Evolutionary conservation across 2,797 vertebrate genomes (phyloP), one percentile per base, ranked within the genome.

Genomic region (Parauchenoglanis ngamensis): DNA sequence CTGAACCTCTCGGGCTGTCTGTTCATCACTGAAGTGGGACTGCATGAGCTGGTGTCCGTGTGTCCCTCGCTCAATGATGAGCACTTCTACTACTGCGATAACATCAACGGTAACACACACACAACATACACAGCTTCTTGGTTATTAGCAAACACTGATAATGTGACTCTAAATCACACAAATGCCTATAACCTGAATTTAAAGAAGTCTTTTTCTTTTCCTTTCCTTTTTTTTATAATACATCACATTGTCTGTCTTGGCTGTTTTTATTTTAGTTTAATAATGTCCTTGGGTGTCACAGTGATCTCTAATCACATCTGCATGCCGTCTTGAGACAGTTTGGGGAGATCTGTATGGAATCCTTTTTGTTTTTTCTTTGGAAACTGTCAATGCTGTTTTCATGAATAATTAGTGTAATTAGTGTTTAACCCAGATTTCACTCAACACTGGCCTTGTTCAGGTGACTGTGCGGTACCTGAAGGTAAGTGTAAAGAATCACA

Each of bases 31-130:
- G 98, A 97, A 89, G 96, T 96, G 85, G 98, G 98, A 89, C 96
- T 99, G 90, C 97, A 97, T 93, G 97, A 99, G 90, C 94, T 99
- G 91, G 98, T 99, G 90, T 96, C 97, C 2, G 97, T 95, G 21
- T 99, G 98, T 89, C 98, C 98, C 85, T 96, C 97, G 88, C 96
- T 99, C 79, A 98, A 99, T 13, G 97, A 98, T 72, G 98, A 99
- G 93, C 97, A 99, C 95, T 99, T 99, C 94, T 99, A 99, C 96
- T 99, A 99, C 97, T 99, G 98, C 95, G 98, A 99, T 97, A 99
- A 99, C 96, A 99, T 99, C 92, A 97, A 98, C 90, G 98, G 98
- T 99, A 99, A 97, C 90, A 40, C 67, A 57, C 73, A 67, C 46
- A 54, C 40, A 52, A 40, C 65, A 28, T 11, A 31, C 44, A 75